A percentile compares a stretch with the other conserved stretches of the same genome.
phyloP scores from a whole-genome alignment of 2,113 vertebrate species.

The Sinosuthora webbiana region DNA sequence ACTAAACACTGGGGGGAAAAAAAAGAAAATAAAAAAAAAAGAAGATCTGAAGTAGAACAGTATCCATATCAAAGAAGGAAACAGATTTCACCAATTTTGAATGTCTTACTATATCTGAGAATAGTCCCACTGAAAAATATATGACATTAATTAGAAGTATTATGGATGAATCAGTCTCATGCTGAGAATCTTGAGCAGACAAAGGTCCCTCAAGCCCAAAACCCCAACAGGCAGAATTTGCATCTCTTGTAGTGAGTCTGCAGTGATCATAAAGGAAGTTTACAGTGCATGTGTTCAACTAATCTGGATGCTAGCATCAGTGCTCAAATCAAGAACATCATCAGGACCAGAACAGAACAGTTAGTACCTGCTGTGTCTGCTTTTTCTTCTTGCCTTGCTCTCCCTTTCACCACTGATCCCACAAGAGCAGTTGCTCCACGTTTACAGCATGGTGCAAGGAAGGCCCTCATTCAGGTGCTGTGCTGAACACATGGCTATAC shows the following conservation, averaged over 20 bases:
- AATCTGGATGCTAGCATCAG: background rate
- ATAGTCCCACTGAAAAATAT: background rate
- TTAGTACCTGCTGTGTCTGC: background rate
- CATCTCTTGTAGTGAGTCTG: background rate
- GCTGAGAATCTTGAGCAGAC: background rate
- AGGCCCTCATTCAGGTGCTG: background rate
- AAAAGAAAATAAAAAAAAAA: background rate
- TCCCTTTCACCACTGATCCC: background rate
- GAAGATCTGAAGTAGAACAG: background rate
- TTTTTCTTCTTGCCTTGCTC: background rate
- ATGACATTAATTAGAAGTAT: background rate
- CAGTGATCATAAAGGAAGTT: background rate
- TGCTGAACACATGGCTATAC: background rate
- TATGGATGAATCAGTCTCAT: background rate
- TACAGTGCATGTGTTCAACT: background rate
- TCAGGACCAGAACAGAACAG: background rate
- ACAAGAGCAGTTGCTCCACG: background rate
- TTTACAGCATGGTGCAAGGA: background rate
- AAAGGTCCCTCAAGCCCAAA: background rate
- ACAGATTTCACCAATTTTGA: background rate
- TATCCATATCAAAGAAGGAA: background rate
- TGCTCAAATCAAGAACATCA: background rate
- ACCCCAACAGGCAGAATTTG: background rate
- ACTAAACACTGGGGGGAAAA: background rate
- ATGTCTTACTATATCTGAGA: background rate